Conservation (phyloP, 2,113 vertebrate species). For the Hoplias malabaricus region DNA sequence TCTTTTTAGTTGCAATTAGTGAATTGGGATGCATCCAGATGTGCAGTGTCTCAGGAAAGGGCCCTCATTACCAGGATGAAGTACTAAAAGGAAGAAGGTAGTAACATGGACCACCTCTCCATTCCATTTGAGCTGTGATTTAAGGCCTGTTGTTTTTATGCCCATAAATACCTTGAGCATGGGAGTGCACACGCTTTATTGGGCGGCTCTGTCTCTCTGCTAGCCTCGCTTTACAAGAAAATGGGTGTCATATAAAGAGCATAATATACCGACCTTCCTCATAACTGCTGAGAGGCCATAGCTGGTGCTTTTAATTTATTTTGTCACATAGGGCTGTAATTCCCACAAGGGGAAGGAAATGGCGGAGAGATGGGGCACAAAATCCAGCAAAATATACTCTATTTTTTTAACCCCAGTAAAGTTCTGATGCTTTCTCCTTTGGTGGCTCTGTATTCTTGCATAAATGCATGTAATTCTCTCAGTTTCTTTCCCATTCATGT, state of each 20-base stretch:
- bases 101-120: conserved; percentile 11
- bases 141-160: conserved; percentile 72
- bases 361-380: not conserved
- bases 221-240: conserved; percentile 67
- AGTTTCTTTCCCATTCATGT: not conserved
- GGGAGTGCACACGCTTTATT: conserved; percentile 68
- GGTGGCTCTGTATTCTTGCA: not conserved
- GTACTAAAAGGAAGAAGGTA: conserved; percentile 25
- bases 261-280: conserved; percentile 69
- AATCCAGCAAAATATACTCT: not conserved
- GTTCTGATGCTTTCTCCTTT: not conserved
- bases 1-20: not conserved
- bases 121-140: conserved; percentile 66
- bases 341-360: conserved; percentile 41
- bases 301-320: conserved; percentile 63
- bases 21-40: not conserved
- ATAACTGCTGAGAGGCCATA: conserved; percentile 62
- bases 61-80: not conserved
- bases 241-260: conserved; percentile 72
- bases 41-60: not conserved
- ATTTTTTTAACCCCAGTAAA: not conserved
- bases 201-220: conserved; percentile 57
- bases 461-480: not conserved
- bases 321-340: conserved; percentile 62
- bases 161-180: conserved; percentile 68